Percentiles rank a stretch among this genome's conserved stretches.
Conservation (phyloP, 2,888 invertebrate species). For the Caenorhabditis zanzibari region DNA sequence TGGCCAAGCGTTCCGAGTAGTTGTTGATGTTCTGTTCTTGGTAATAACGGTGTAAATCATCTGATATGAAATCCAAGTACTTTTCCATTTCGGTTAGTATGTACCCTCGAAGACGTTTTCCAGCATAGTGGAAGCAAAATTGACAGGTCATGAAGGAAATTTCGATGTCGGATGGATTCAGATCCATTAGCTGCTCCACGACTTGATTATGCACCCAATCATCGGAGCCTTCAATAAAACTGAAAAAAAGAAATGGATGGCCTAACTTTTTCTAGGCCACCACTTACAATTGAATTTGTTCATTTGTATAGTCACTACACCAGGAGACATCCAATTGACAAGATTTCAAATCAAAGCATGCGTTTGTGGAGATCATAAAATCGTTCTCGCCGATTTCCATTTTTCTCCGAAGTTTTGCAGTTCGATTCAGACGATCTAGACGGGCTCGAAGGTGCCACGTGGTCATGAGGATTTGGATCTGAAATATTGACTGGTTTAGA, state of each 20-base stretch:
- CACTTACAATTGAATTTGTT: constrained; percentile 39
- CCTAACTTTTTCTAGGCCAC: not conserved
- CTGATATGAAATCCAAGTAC: constrained; percentile 55
- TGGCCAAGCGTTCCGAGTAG: constrained; percentile 65
- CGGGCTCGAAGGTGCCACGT: constrained; percentile 52
- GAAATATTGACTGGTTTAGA: not conserved
- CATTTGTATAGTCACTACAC: constrained; percentile 39
- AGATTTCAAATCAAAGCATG: constrained; percentile 31
- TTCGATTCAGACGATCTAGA: constrained; percentile 34
- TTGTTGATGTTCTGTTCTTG: constrained; percentile 31
- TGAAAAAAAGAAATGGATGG: constrained; percentile 9
- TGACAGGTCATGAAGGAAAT: constrained; percentile 62
- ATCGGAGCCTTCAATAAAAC: constrained; percentile 33
- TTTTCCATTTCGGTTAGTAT: constrained; percentile 33
- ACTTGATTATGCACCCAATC: constrained; percentile 48
- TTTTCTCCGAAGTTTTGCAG: constrained; percentile 15
- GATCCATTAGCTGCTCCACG: constrained; percentile 38
- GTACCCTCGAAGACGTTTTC: constrained; percentile 43
- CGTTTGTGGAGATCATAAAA: constrained; percentile 19
- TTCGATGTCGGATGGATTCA: constrained; percentile 52
- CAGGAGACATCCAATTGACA: constrained; percentile 47
- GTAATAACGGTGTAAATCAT: constrained; percentile 66
- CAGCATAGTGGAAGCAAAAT: constrained; percentile 62
- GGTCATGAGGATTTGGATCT: constrained; percentile 57
- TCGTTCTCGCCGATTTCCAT: constrained; percentile 24